Base-by-base conservation (phyloP, 37 sponge, comb jelly and placozoan genomes). In the Chondrilla cf. caribensis region DNA sequence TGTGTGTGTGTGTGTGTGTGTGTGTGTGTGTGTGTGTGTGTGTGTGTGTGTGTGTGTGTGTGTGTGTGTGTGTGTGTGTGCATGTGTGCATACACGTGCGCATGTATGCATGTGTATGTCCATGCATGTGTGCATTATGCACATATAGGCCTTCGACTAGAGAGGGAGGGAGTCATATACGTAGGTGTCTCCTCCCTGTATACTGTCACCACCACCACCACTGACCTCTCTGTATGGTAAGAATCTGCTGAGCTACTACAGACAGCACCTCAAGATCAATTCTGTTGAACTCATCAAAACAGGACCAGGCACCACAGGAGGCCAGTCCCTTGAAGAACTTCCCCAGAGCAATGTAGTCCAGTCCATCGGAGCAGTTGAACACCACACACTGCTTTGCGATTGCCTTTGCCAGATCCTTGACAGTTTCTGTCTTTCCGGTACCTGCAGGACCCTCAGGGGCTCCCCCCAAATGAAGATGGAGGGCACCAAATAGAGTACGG, bases 371-470 rank as follows among this genome's bases (percentile, higher is more conserved):
- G 71, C 99, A 99, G 90, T 99, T 99, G 85, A 99, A 99, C 81
- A 99, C 99, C 40, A 99, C 99, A 88, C 99, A 99, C 93, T 97
- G 97, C 72, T 99, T 99, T 24, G 99, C 99, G 0, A 99, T 96
- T 31, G 99, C 99, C 78, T 99, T 99, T 25, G 99, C 99, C 54
- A 99, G 80, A 92, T 99, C 99, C 47, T 99, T 99, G 75, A 94
- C 95, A 32, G 99, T 99, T 84, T 99, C 99, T 26, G 99, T 99
- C 70, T 99, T 99, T 0, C 99, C 99, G 2, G 99, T 99, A 38
- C 99, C 99, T 58, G 99, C 99, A 54, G 99, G 99, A 14, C 99
- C 99, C 79, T 99, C 99, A 24, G 99, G 99, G 58, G 99, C 99
- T 38, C 99, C 99, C 18, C 99, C 99, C 84, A 99, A 73, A 80